A percentile compares a stretch with the other conserved stretches of the same genome.
Evolutionary conservation across 2,113 vertebrate genomes (phyloP).

Genomic region (Mobula hypostoma): DNA sequence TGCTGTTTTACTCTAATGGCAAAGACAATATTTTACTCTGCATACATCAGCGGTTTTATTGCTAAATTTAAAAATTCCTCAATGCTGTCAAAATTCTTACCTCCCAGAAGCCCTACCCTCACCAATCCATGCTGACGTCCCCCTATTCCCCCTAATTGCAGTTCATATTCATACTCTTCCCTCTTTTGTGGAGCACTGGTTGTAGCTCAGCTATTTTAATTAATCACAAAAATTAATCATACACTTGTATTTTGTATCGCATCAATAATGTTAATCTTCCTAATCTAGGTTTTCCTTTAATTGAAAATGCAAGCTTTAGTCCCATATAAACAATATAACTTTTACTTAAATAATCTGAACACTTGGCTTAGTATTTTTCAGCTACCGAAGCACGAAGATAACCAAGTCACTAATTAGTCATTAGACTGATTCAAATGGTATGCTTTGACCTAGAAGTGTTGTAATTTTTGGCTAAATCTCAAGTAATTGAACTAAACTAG

Average conservation of each 20-base stretch:
- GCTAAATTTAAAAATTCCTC: not conserved
- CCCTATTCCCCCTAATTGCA: not conserved
- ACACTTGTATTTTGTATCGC: not conserved
- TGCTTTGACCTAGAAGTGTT: not conserved
- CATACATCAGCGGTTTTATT: not conserved
- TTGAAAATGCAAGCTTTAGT: not conserved
- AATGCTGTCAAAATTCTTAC: not conserved
- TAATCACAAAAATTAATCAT: not conserved
- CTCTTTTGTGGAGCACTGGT: not conserved
- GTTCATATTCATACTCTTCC: not conserved
- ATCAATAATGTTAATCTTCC: not conserved
- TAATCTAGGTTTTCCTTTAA: not conserved
- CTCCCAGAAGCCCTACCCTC: not conserved
- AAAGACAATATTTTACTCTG: no score
- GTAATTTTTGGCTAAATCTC: not conserved
- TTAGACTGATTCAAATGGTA: not conserved
- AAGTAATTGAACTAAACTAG: not conserved
- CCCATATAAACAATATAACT: not conserved
- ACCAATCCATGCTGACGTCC: not conserved
- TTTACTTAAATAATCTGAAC: not conserved
- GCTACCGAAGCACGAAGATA: not conserved
- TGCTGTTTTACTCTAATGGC: no score
- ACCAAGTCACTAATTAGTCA: not conserved
- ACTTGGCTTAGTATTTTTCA: not conserved
- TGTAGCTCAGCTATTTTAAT: not conserved